Conservation (phyloP, 2,888 invertebrate genomes). For the Lasioglossum morio region DNA sequence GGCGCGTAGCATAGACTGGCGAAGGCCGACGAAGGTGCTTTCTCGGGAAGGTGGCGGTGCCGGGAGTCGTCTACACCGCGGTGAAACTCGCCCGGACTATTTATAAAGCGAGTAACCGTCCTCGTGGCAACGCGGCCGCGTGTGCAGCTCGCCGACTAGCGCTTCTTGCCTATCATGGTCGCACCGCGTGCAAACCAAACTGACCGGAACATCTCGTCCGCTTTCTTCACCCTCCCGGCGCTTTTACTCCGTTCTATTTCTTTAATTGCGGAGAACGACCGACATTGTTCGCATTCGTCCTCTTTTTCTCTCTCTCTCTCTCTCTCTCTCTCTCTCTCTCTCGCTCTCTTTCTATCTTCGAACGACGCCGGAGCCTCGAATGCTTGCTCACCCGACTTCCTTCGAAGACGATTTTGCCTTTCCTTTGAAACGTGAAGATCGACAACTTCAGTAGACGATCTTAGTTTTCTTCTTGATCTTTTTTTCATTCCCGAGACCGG, state of each 20-base stretch:
- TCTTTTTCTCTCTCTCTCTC: background rate
- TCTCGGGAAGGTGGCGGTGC: slow-evolving; percentile 43
- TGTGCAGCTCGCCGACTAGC: slow-evolving; percentile 32
- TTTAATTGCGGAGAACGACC: slow-evolving; percentile 18
- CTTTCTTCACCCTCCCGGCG: slow-evolving; percentile 39
- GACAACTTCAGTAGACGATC: too few relatives aligned
- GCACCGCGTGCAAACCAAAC: slow-evolving; percentile 76
- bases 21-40: slow-evolving; percentile 59
- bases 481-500: too few relatives aligned
- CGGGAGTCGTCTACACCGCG: slow-evolving; percentile 45
- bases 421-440: too few relatives aligned
- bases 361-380: background rate
- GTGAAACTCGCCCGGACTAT: slow-evolving; percentile 71
- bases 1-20: background rate
- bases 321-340: background rate
- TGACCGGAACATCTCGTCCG: slow-evolving; percentile 61
- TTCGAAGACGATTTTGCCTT: background rate
- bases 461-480: too few relatives aligned
- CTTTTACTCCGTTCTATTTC: slow-evolving; percentile 14
- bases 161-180: slow-evolving; percentile 69
- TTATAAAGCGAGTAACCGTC: slow-evolving; percentile 77
- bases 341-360: background rate
- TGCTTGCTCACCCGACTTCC: background rate
- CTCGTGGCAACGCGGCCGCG: slow-evolving; percentile 66
- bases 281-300: background rate